These are phyloP conservation scores for Thereva nobilitata DNA, from an alignment of 2,888 invertebrate species.

Conservation along the genomic window DNA sequence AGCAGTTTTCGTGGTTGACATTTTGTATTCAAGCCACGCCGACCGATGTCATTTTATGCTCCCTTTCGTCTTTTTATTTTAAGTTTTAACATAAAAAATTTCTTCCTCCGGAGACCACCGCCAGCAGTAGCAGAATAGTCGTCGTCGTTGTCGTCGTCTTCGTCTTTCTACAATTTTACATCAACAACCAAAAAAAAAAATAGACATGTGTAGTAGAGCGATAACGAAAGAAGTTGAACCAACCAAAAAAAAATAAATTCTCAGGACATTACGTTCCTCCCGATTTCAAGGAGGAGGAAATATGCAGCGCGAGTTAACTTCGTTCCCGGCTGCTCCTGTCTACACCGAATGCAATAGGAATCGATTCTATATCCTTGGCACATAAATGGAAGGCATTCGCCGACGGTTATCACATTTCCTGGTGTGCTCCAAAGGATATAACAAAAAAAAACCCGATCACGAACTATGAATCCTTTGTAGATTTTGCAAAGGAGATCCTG, in stretches of 20 bases:
- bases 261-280: background rate
- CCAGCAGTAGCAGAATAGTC: background rate
- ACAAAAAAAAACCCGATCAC: too few species aligned
- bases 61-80: conserved; percentile 21
- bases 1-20: conserved; percentile 7
- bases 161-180: too few species aligned
- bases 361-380: conserved; percentile 17
- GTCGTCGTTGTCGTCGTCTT: background rate
- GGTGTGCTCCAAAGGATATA: too few species aligned
- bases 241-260: background rate
- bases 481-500: too few species aligned
- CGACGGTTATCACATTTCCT: conserved; percentile 30
- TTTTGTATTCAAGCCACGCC: conserved; percentile 29
- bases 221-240: background rate
- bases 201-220: background rate
- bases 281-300: conserved; percentile 13
- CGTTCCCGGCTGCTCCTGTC: conserved; percentile 3
- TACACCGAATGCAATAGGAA: conserved; percentile 12
- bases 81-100: conserved; percentile 13
- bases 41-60: conserved; percentile 34
- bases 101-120: background rate
- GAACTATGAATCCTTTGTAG: too few species aligned
- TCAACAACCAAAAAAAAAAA: background rate
- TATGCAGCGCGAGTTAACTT: conserved; percentile 19
- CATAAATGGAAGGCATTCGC: conserved; percentile 14